A percentile compares a stretch with the other conserved stretches of the same genome.
Evolutionary conservation across 2,888 invertebrate species (phyloP).

Genomic region (Ormyrus labotus): DNA sequence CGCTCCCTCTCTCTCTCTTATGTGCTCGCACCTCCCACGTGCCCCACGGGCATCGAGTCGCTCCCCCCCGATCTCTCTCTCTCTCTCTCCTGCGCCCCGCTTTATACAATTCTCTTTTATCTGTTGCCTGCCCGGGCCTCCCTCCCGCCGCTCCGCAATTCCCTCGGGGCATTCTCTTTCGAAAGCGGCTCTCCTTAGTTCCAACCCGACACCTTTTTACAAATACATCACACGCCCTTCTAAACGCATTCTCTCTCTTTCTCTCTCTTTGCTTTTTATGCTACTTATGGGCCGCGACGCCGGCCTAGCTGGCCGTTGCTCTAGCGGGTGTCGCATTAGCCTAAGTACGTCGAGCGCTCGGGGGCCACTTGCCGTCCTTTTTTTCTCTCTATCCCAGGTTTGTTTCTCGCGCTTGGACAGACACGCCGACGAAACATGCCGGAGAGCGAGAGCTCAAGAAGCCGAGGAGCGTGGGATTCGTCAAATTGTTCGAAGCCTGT

Average conservation of each 20-base stretch:
- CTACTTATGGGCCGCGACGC: no score
- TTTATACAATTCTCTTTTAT: conserved; percentile 75
- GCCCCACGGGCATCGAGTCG: conserved; percentile 67
- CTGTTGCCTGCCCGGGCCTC: conserved; percentile 65
- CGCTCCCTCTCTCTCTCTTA: background rate
- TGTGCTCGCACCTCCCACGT: conserved; percentile 65
- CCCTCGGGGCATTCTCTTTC: conserved; percentile 72
- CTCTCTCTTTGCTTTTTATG: conserved; percentile 7
- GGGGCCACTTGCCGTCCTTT: conserved; percentile 56
- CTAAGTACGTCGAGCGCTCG: conserved; percentile 71
- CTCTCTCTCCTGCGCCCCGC: conserved; percentile 65
- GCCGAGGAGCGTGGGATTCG: conserved; percentile 9
- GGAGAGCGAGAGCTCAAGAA: background rate
- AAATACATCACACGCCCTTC: conserved; percentile 75
- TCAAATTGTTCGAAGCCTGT: background rate
- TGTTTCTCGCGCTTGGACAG: background rate
- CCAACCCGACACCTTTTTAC: conserved; percentile 76
- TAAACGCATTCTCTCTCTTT: conserved; percentile 57
- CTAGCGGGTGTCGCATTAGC: conserved; percentile 72
- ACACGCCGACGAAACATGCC: background rate
- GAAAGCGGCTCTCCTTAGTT: conserved; percentile 72
- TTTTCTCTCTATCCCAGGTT: conserved; percentile 3
- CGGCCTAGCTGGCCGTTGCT: conserved; percentile 46
- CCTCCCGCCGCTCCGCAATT: conserved; percentile 67
- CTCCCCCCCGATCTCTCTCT: conserved; percentile 41